These are phyloP conservation scores for Nyctibius grandis DNA, from an alignment of 2,797 vertebrate genomes.

Conservation along the genomic window DNA sequence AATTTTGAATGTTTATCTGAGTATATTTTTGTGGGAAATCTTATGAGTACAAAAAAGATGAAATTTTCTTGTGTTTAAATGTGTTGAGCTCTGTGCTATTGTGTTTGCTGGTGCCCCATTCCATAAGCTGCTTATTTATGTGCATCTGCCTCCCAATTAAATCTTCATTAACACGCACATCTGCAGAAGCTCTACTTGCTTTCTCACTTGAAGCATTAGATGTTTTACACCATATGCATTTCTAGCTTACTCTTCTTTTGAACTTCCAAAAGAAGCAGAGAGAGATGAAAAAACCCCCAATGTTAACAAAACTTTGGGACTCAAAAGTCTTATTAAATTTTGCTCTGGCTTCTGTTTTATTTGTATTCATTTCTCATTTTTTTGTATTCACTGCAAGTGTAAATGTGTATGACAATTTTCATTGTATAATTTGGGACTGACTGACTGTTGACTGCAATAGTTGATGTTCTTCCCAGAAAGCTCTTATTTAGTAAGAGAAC, in stretches of 20 bases:
- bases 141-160: slow-evolving; percentile 15
- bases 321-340: neutral
- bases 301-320: neutral
- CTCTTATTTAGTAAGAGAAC: neutral
- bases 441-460: neutral
- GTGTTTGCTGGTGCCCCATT: neutral
- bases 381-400: neutral
- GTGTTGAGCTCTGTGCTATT: neutral
- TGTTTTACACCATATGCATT: neutral
- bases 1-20: neutral
- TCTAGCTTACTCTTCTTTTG: neutral
- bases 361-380: neutral
- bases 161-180: neutral
- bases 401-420: neutral
- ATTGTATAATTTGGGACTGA: neutral
- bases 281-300: neutral
- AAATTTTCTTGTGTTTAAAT: neutral
- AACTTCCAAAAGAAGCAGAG: neutral
- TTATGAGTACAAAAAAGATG: neutral
- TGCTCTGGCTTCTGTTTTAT: neutral
- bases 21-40: neutral
- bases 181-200: neutral
- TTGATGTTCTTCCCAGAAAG: neutral
- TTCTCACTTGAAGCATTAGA: neutral
- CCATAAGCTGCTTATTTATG: neutral